Conservation (phyloP, 2,797 vertebrate genomes). For the Cercopithecus hamlyni region DNA sequence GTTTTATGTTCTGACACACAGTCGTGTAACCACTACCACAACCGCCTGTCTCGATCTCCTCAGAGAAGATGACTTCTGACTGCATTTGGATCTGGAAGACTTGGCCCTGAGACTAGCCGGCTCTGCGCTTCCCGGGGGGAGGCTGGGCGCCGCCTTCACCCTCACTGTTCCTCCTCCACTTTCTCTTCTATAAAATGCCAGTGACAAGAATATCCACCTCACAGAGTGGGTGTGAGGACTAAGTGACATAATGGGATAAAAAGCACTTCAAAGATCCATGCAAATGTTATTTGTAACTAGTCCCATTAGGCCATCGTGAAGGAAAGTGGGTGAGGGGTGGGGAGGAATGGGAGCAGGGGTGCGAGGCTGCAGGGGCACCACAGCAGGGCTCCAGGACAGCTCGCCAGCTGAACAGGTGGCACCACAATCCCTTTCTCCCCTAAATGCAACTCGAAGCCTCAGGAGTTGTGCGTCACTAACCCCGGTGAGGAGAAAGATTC, state of each 20-base stretch:
- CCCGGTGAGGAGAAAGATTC: not conserved
- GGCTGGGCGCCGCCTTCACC: not conserved
- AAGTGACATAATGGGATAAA: not conserved
- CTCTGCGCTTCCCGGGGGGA: rapidly evolving
- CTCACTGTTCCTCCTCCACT: not conserved
- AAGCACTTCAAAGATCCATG: not conserved
- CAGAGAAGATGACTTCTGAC: not conserved
- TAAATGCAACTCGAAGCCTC: not conserved
- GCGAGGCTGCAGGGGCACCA: not conserved
- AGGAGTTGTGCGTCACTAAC: rapidly evolving
- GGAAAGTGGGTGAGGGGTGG: not conserved
- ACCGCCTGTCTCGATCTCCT: not conserved
- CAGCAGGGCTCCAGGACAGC: rapidly evolving
- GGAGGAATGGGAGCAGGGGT: not conserved
- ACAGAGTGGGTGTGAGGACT: not conserved
- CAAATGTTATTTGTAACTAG: too few species aligned
- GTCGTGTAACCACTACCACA: not conserved
- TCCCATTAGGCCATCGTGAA: not conserved
- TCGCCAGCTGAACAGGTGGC: not conserved
- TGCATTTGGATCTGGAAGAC: not conserved
- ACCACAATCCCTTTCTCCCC: not conserved
- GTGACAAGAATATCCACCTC: not conserved
- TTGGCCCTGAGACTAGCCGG: not conserved
- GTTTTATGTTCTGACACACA: not conserved
- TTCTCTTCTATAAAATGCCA: not conserved